A percentile compares a stretch with the other conserved stretches of the same genome.
Conservation (phyloP, 2,797 vertebrate genomes). For the Remorina albescens region DNA sequence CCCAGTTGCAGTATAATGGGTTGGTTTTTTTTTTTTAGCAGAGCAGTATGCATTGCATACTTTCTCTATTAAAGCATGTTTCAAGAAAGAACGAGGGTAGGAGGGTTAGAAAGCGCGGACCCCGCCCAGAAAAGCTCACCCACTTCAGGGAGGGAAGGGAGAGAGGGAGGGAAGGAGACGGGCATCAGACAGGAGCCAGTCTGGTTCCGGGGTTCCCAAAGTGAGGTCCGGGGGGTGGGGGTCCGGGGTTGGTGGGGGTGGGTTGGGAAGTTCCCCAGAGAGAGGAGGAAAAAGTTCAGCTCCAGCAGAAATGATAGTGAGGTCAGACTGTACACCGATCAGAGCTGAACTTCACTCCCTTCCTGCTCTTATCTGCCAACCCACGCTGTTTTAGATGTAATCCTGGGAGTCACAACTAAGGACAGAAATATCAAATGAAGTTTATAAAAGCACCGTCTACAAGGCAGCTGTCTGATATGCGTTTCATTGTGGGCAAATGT, state of each 20-base stretch:
- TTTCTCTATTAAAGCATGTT: conserved; percentile 87
- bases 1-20: conserved; percentile 81
- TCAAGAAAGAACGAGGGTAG: conserved; percentile 73
- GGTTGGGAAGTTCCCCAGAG: conserved; percentile 69
- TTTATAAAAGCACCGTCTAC: conserved; percentile 42
- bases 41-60: conserved; percentile 83
- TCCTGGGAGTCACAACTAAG: conserved; percentile 55
- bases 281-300: conserved; percentile 35
- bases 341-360: conserved; percentile 51
- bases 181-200: conserved; percentile 63
- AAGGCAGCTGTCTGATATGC: conserved; percentile 11
- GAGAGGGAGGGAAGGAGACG: conserved; percentile 31
- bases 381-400: conserved; percentile 50
- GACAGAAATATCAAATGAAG: conserved; percentile 31
- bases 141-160: conserved; percentile 59
- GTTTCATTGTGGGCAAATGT: conserved; percentile 19
- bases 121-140: conserved; percentile 78
- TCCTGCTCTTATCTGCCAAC: conserved; percentile 64
- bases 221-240: conserved; percentile 62
- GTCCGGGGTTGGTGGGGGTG: too few relatives aligned
- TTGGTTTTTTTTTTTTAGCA: conserved; percentile 78
- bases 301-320: conserved; percentile 47
- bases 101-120: conserved; percentile 68
- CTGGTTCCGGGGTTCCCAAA: conserved; percentile 77
- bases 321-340: conserved; percentile 44